Evolutionary conservation across 2,113 vertebrate genomes (phyloP).

Genomic region (Phrynosoma blainvillii): DNA sequence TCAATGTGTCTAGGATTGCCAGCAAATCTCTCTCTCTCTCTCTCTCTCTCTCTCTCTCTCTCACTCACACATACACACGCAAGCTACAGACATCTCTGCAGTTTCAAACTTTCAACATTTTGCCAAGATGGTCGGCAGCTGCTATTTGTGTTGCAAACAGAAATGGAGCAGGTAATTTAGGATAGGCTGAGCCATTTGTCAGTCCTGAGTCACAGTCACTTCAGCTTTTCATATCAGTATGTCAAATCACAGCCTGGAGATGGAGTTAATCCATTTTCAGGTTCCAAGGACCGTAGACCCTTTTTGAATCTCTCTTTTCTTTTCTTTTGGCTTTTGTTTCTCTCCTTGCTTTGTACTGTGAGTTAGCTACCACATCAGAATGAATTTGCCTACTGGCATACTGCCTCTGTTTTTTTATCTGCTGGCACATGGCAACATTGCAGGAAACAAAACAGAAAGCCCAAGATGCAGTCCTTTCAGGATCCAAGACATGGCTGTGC

Average conservation of each 20-base stretch:
- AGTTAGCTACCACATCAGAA: slow-evolving; percentile 62
- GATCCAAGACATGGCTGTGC: slow-evolving; percentile 24
- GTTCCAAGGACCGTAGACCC: slow-evolving; percentile 65
- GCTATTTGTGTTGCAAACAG: slow-evolving; percentile 64
- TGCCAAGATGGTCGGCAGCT: slow-evolving; percentile 71
- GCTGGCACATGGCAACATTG: slow-evolving; percentile 45
- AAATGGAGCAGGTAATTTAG: slow-evolving; percentile 67
- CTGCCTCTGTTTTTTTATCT: slow-evolving; percentile 57
- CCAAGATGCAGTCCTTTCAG: slow-evolving; percentile 39
- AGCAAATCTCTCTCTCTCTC: slow-evolving; percentile 45
- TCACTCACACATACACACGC: fast-evolving
- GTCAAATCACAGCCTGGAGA: slow-evolving; percentile 67
- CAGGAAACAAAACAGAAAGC: slow-evolving; percentile 30
- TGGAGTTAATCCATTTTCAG: slow-evolving; percentile 69
- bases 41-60: too few relatives aligned
- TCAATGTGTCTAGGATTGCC: slow-evolving; percentile 46
- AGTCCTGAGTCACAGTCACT: slow-evolving; percentile 38
- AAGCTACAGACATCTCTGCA: slow-evolving; percentile 29
- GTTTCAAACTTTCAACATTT: slow-evolving; percentile 59
- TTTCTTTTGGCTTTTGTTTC: slow-evolving; percentile 56
- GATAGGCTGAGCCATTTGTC: slow-evolving; percentile 60
- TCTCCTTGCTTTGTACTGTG: slow-evolving; percentile 59
- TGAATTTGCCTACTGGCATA: slow-evolving; percentile 57
- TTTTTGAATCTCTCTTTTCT: slow-evolving; percentile 67
- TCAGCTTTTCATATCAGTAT: slow-evolving; percentile 63